Conservation (phyloP, 1,140 invertebrate genomes). For the Drosophila ambigua region DNA sequence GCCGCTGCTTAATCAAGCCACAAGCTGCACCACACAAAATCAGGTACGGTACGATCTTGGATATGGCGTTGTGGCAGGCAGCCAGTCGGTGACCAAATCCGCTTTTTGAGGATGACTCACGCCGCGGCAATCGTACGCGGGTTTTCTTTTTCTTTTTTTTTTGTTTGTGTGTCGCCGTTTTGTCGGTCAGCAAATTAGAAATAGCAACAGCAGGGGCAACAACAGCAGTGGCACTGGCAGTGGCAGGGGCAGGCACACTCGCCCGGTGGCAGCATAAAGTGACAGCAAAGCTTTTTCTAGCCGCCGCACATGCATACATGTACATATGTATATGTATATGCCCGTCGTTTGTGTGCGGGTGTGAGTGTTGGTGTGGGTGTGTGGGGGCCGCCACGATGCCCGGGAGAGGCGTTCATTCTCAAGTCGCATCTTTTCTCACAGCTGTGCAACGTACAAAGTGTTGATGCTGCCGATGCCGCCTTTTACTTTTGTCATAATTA, state of each 20-base stretch:
- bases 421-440: constrained; percentile 52
- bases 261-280: constrained; percentile 18
- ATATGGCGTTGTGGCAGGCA: no score
- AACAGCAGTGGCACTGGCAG: constrained; percentile 12
- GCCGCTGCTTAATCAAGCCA: no score
- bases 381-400: constrained; percentile 29
- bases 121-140: constrained; percentile 12
- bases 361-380: constrained; percentile 42
- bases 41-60: not conserved
- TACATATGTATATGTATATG: not conserved
- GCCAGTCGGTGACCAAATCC: no score
- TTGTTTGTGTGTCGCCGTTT: constrained; percentile 2
- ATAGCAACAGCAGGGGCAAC: constrained; percentile 46
- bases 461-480: constrained; percentile 13
- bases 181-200: constrained; percentile 65
- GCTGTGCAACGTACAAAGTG: constrained; percentile 38
- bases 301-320: constrained; percentile 13
- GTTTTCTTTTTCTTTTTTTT: constrained; percentile 30
- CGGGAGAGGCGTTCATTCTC: constrained; percentile 29
- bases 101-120: constrained; percentile 60
- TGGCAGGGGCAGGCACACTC: not conserved
- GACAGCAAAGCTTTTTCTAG: constrained; percentile 60
- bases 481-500: constrained; percentile 74
- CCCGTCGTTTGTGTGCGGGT: constrained; percentile 21
- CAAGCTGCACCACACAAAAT: not conserved